Evolutionary conservation across 2,113 vertebrate species (phyloP).

Genomic region (Malurus cyaneus): DNA sequence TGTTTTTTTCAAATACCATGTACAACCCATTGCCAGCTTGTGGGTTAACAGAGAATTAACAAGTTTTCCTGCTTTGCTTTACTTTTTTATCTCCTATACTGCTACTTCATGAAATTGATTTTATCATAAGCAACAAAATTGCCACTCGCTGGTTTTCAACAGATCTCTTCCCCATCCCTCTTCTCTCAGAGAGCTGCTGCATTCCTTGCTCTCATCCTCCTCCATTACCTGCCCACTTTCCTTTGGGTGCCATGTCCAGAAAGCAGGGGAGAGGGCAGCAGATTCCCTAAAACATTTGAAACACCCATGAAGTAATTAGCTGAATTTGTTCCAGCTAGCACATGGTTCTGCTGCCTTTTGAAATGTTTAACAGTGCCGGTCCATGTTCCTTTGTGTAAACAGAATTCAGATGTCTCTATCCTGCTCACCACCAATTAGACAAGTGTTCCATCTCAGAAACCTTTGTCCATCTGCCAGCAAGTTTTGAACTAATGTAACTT

Average conservation of each 20-base stretch:
- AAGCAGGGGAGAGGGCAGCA: background rate
- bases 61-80: background rate
- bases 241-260: rapidly evolving
- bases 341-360: background rate
- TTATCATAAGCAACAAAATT: background rate
- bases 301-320: background rate
- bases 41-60: background rate
- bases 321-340: background rate
- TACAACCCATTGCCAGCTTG: background rate
- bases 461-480: background rate
- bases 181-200: background rate
- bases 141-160: background rate
- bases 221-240: background rate
- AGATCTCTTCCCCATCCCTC: background rate
- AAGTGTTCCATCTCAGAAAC: background rate
- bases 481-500: background rate
- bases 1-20: background rate
- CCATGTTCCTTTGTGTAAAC: background rate
- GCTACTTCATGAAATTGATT: background rate
- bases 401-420: background rate
- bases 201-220: background rate
- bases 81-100: background rate
- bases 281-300: background rate
- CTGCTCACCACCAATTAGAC: background rate
- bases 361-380: background rate